These are phyloP conservation scores for Diglossa cyanea DNA, from an alignment of 2,797 vertebrate species.

Conservation along the genomic window DNA sequence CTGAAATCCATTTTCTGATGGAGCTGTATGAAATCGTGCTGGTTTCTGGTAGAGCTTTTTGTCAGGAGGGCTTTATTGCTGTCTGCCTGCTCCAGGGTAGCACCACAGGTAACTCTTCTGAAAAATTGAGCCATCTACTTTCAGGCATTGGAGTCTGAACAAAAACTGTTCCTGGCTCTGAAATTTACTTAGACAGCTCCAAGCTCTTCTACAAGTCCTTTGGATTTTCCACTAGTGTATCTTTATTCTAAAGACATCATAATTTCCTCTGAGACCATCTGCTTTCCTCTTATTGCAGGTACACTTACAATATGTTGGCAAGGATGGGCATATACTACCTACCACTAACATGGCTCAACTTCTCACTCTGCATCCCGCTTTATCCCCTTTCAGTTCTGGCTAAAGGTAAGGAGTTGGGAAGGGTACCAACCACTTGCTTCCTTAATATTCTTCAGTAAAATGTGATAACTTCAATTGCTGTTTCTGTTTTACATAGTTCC, in stretches of 20 bases:
- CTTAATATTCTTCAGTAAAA: not conserved
- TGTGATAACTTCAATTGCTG: not conserved
- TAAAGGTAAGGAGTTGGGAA: conserved; percentile 81
- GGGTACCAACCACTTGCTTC: not conserved
- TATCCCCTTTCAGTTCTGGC: conserved; percentile 85
- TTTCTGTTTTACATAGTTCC: not conserved
- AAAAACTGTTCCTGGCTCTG: not conserved
- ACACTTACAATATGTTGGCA: conserved; percentile 85
- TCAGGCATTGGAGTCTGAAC: not conserved
- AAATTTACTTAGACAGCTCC: not conserved
- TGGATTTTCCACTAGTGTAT: not conserved
- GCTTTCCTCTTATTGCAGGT: conserved; percentile 73
- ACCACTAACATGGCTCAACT: conserved; percentile 83
- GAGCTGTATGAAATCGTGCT: not conserved
- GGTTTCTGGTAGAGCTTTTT: not conserved
- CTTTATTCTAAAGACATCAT: not conserved
- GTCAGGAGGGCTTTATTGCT: not conserved
- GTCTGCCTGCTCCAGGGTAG: not conserved
- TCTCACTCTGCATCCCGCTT: conserved; percentile 85
- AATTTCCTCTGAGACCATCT: not conserved
- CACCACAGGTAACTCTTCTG: not conserved
- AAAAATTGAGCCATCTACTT: not conserved
- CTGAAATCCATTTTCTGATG: not conserved
- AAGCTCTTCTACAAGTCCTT: not conserved
- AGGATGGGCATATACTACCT: conserved; percentile 76